Conservation (phyloP, 35 echinoderm and acorn worm species). For the Apostichopus parvimensis region DNA sequence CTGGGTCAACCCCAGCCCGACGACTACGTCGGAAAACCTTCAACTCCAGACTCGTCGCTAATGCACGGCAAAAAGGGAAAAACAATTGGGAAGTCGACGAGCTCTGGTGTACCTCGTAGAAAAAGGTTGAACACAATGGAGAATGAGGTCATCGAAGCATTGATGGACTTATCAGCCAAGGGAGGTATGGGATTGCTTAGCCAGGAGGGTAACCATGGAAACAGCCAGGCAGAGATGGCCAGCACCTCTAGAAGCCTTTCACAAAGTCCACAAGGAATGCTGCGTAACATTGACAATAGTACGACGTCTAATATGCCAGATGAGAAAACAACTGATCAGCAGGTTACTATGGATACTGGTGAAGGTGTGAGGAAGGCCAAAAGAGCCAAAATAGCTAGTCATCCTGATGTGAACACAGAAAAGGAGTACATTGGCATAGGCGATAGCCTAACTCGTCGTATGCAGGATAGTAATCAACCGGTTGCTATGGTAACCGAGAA, state of each 20-base stretch:
- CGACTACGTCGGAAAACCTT: background rate
- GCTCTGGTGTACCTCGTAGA: background rate
- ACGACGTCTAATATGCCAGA: background rate
- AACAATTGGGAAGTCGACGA: too few species aligned
- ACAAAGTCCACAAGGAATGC: too few species aligned
- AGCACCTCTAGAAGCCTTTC: too few species aligned
- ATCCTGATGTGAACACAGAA: background rate
- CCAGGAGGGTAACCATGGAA: background rate
- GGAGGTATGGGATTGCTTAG: background rate
- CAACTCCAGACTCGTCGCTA: background rate
- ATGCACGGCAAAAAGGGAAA: background rate
- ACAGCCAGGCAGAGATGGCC: too few species aligned
- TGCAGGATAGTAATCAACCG: too few species aligned
- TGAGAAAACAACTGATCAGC: background rate
- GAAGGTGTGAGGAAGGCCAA: background rate
- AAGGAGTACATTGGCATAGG: too few species aligned
- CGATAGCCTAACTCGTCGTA: too few species aligned
- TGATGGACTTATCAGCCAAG: constrained; percentile 7
- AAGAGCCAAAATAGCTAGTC: background rate
- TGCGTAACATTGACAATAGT: background rate
- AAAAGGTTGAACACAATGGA: constrained; percentile 31
- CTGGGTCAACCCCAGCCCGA: background rate
- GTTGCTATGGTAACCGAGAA: too few species aligned
- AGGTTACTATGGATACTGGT: too few species aligned
- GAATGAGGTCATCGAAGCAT: constrained; percentile 45